Evolutionary conservation across 2,888 invertebrate species (phyloP).

Genomic region (Diaperis boleti): DNA sequence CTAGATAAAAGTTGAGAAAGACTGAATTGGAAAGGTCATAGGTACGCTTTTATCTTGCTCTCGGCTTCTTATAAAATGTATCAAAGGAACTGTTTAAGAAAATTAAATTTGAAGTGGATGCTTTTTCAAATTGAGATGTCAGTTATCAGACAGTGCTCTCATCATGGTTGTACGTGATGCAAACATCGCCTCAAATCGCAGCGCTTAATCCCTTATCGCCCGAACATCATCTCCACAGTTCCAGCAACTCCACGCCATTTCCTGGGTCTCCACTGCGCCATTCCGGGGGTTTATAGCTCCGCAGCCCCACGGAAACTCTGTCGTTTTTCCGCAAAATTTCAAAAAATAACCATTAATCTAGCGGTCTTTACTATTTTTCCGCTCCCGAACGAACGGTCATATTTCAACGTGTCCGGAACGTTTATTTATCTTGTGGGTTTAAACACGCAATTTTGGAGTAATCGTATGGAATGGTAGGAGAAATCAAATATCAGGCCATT

Average conservation of each 20-base stretch:
- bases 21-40: too few species aligned
- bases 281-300: constrained; percentile 14
- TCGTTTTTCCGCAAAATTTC: neutral
- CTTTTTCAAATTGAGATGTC: too few species aligned
- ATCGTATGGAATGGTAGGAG: constrained; percentile 10
- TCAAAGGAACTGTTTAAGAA: too few species aligned
- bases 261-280: constrained; percentile 19
- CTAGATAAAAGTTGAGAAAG: too few species aligned
- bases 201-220: neutral
- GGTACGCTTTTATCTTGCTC: too few species aligned
- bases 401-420: constrained; percentile 4
- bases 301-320: constrained; percentile 14
- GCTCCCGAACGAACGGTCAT: neutral
- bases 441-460: constrained; percentile 17
- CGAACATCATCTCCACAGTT: neutral
- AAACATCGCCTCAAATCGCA: too few species aligned
- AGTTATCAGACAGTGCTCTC: too few species aligned
- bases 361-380: constrained; percentile 2
- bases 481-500: too few species aligned
- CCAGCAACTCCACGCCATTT: constrained; percentile 5
- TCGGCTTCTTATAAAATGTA: too few species aligned
- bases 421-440: constrained; percentile 1
- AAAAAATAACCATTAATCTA: neutral
- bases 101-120: too few species aligned
- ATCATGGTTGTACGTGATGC: too few species aligned